Base-by-base conservation (phyloP, 1,140 invertebrate species). In the Philotrypesis tridentata region DNA sequence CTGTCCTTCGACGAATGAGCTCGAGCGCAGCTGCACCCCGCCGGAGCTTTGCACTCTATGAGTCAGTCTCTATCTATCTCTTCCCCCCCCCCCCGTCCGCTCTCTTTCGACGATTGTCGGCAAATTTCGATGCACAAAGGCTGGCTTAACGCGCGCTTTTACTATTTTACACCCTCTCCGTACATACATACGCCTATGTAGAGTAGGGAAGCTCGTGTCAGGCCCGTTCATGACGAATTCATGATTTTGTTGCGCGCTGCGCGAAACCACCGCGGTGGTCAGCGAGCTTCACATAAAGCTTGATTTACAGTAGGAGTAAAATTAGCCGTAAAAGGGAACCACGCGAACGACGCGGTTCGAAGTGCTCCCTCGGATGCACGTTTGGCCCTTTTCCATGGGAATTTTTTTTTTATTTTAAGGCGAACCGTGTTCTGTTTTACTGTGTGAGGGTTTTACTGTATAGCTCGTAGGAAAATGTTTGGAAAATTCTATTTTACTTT, bases 261-360 rank as follows among this genome's bases (percentile, higher is more conserved):
- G 23, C 61, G 33, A 68, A 68, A 67, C 63, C 61, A 29, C 63
- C 25, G 75, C 43, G 33, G 37, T 68, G 61, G 74, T 40, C 60
- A 63, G 60, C 25, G 17, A 63, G 37, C 43, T 31, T n/a, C n/a
- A 8, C 25, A 48, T 77, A 77, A 77, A 77, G 75, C 75, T 48
- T 77, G 75, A 77, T 77, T 77, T 77, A 77, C 63, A 48, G n/a
- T 77, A 23, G 37, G 33, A 61, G 33, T 77, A 77, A 68, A 68
- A 77, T 77, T 77, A 77, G 61, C 63, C 75, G 63, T 68, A 77
- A 77, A 68, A 55, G 48, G 48, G 48, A 55, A 17, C 14, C 48
- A 55, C 48, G 48, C 48, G 48, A 55, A 55, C 48, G 21, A n/a
- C 48, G 48, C 48, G 48, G 21, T 55, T n/a, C 48, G 48, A 55